Conservation (phyloP, 2,113 vertebrate genomes). For the Ovis canadensis region DNA sequence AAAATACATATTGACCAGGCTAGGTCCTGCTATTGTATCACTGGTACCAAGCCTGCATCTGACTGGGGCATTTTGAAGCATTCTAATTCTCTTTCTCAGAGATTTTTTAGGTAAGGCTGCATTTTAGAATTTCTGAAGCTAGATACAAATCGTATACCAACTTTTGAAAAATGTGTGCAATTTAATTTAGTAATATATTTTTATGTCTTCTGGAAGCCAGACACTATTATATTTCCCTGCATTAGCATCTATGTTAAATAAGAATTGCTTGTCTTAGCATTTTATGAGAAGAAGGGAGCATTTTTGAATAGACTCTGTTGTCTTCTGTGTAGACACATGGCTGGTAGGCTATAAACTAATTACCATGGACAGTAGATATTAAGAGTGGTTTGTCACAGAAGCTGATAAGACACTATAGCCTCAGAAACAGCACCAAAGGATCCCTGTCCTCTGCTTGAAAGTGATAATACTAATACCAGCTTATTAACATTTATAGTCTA, state of each 20-base stretch:
- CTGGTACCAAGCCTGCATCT: not conserved
- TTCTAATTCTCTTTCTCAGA: not conserved
- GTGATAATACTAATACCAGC: constrained; percentile 47
- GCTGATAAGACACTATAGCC: constrained; percentile 37
- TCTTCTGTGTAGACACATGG: not conserved
- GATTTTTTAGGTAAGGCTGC: not conserved
- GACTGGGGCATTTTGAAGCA: not conserved
- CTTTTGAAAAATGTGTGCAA: not conserved
- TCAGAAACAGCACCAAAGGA: constrained; percentile 20
- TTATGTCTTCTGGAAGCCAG: constrained; percentile 31
- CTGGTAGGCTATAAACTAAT: constrained; percentile 5
- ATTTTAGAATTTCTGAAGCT: not conserved
- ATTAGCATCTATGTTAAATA: constrained; percentile 2
- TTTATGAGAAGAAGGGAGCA: constrained; percentile 20
- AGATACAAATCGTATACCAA: not conserved
- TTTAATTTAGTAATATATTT: constrained; percentile 46
- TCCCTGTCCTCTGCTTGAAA: constrained; percentile 40
- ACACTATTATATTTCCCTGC: not conserved
- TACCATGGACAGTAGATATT: constrained; percentile 22
- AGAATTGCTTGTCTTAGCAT: constrained; percentile 22
- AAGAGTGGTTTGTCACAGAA: constrained; percentile 43
- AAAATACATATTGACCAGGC: not conserved
- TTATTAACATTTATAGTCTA: constrained; percentile 65
- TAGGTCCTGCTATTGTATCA: not conserved
- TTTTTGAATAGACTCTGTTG: constrained; percentile 9